Base-by-base conservation (phyloP, 2,113 vertebrate species). In the Speoplatyrhinus poulsoni region DNA sequence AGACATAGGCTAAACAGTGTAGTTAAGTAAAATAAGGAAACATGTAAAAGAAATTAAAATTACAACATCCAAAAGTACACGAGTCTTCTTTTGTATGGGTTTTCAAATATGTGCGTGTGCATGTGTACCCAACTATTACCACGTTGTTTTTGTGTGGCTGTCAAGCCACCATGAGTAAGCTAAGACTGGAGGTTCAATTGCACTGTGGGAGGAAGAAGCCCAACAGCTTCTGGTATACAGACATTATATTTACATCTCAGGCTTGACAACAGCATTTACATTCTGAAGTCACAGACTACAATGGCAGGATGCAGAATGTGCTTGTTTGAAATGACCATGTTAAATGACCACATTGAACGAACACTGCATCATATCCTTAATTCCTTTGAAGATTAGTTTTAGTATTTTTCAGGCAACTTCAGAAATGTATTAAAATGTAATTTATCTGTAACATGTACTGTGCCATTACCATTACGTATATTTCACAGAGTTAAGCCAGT, bases 91-190 rank as follows among this genome's bases (percentile, higher is more conserved):
- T 72, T 46, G 62, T 1, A 48, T 60, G 62, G 67, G 62, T 76
- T 73, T 58, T 16, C 50, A 9, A 26, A 6, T 63, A 47, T 32
- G 16, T 19, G n/a, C 48, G 61, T 50, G 47, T 62, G 62, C n/a
- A 19, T 46, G 32, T 66, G 60, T 69, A 88, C 77, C 89, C 86
- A 48, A 9, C 85, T 70, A 88, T 89, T 88, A 88, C 81, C 63
- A 60, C 56, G 78, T 82, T 84, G 76, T 83, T 83, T 83, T 80
- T 87, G 79, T 70, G 71, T 41, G 69, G 67, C 62, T 82, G 75
- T 89, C 82, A 73, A 81, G 79, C 79, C 69, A 71, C 77, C 61
- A 41, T 81, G 84, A 84, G 80, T 79, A 69, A 64, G 57, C 36
- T 41, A 41, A 41, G 63, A 81, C 62, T 60, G 73, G 63, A 60